Evolutionary conservation across 2,113 vertebrate genomes (phyloP).

Genomic region (Hippocampus abdominalis): DNA sequence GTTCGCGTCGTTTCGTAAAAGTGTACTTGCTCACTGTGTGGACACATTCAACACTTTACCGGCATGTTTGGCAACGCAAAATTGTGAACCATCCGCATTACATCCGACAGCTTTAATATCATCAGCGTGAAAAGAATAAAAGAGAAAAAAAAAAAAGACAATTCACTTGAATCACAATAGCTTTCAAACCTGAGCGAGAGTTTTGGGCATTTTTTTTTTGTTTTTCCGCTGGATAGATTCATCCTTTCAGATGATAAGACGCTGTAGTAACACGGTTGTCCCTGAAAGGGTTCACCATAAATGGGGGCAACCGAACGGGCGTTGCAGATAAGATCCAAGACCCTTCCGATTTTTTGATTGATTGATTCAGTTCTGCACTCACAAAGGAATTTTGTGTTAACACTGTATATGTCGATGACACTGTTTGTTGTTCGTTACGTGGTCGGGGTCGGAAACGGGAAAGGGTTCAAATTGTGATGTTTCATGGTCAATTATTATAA

Average conservation of each 20-base stretch:
- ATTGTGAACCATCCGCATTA: constrained; percentile 32
- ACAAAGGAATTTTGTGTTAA: constrained; percentile 36
- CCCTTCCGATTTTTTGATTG: constrained; percentile 27
- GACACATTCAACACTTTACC: constrained; percentile 17
- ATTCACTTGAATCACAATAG: background rate
- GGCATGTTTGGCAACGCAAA: constrained; percentile 23
- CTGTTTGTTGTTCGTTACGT: constrained; percentile 56
- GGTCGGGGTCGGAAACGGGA: constrained; percentile 31
- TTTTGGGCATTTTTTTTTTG: constrained; percentile 6
- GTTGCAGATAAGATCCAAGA: constrained; percentile 20
- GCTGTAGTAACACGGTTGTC: no score
- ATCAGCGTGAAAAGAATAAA: constrained; percentile 31
- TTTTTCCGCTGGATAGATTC: background rate
- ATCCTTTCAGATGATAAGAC: no score
- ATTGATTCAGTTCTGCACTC: constrained; percentile 33
- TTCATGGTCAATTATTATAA: constrained; percentile 1
- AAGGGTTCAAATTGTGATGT: constrained; percentile 33
- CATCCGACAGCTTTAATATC: constrained; percentile 60
- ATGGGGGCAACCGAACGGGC: constrained; percentile 11
- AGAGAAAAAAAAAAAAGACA: background rate
- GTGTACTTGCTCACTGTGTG: constrained; percentile 27
- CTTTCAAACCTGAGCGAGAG: background rate
- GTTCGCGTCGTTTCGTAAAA: background rate
- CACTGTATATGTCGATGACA: constrained; percentile 66
- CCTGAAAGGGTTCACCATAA: constrained; percentile 10